phyloP scores from a whole-genome alignment of 2,113 vertebrate species.

The Rhombomys opimus region DNA sequence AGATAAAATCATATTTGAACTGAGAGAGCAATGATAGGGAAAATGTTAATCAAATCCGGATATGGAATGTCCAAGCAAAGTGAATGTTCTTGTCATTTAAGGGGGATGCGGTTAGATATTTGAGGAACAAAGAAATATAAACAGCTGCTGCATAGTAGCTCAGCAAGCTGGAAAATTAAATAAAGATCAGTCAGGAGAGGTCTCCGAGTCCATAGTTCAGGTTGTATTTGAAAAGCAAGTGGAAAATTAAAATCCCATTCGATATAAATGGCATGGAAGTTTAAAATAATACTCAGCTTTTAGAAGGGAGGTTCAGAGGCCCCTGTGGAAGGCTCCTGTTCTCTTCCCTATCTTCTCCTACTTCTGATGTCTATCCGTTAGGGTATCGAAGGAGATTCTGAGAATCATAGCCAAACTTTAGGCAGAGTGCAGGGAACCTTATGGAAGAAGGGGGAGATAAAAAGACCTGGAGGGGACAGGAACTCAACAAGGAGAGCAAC shows the following conservation, averaged over 20 bases:
- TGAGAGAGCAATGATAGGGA: background rate
- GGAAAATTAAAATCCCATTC: background rate
- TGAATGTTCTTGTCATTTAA: background rate
- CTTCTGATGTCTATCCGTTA: no score
- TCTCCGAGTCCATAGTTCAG: background rate
- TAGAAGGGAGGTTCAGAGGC: background rate
- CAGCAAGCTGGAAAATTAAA: background rate
- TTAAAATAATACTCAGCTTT: background rate
- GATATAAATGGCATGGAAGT: background rate
- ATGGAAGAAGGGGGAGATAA: no score
- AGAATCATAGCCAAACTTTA: no score
- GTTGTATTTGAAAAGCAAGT: constrained; percentile 18
- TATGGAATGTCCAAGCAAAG: background rate
- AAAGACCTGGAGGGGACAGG: no score
- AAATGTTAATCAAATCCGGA: constrained; percentile 25
- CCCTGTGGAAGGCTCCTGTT: no score
- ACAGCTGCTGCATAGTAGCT: background rate
- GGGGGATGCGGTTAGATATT: background rate
- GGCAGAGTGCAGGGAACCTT: no score
- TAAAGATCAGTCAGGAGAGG: background rate
- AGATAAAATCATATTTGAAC: constrained; percentile 31
- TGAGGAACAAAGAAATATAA: background rate
- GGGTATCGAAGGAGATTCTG: no score
- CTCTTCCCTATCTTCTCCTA: no score
- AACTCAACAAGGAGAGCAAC: no score